Evolutionary conservation across 2,797 vertebrate genomes (phyloP).

Genomic region (Pangasius djambal): DNA sequence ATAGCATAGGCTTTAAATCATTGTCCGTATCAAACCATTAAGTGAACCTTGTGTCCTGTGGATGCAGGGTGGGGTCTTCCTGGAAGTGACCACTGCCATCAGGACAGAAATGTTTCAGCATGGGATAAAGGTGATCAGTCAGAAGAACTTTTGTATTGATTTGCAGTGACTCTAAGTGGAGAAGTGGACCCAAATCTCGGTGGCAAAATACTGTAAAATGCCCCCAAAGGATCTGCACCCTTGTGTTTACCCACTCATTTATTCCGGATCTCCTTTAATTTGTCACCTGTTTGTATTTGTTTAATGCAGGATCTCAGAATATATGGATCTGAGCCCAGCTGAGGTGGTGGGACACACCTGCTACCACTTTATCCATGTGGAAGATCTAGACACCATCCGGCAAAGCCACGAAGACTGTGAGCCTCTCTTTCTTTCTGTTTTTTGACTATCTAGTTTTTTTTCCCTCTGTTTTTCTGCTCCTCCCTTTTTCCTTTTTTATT

Average conservation of each 20-base stretch:
- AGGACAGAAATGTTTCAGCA: neutral
- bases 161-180: neutral
- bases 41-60: neutral
- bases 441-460: neutral
- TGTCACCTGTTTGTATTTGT: conserved; percentile 1
- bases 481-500: neutral
- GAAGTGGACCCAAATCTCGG: neutral
- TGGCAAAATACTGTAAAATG: neutral
- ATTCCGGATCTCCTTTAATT: neutral
- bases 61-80: neutral
- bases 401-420: conserved; percentile 89
- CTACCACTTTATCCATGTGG: conserved; percentile 86
- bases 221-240: neutral
- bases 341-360: conserved; percentile 90
- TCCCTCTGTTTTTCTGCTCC: neutral
- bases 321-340: conserved; percentile 87
- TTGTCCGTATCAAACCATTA: conserved; percentile 1
- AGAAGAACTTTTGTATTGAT: neutral
- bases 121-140: neutral
- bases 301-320: conserved; percentile 84
- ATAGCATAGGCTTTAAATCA: neutral
- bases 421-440: conserved; percentile 42
- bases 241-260: neutral
- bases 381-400: conserved; percentile 84
- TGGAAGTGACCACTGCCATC: neutral